A percentile compares a stretch with the other conserved stretches of the same genome.
Evolutionary conservation across 2,797 vertebrate genomes (phyloP).

Genomic region (Notamacropus eugenii): DNA sequence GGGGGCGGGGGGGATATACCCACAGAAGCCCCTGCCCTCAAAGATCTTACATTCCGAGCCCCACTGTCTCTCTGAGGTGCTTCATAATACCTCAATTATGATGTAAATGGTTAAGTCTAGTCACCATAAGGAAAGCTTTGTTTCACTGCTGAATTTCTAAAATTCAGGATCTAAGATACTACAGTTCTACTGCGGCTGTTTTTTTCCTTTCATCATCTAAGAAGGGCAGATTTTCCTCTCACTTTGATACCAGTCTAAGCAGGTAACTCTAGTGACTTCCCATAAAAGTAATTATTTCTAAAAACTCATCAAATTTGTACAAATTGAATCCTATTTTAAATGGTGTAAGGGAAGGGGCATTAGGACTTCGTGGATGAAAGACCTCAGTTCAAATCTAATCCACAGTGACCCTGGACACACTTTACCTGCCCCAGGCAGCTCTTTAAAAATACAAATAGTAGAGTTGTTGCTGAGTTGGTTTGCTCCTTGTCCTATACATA

Average conservation of each 20-base stretch:
- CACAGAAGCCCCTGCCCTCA: not conserved
- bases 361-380: not conserved
- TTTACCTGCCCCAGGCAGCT: not conserved
- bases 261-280: slow-evolving; percentile 5
- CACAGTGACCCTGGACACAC: not conserved
- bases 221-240: not conserved
- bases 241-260: not conserved
- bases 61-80: not conserved
- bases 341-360: not conserved
- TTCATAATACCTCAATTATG: slow-evolving; percentile 75
- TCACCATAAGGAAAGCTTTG: not conserved
- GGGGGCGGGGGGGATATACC: not conserved
- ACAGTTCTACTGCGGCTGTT: not conserved
- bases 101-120: slow-evolving; percentile 39
- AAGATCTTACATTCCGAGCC: not conserved
- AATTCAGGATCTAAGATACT: not conserved
- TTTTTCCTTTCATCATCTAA: not conserved
- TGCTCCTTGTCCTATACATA: not conserved
- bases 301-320: not conserved
- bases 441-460: not conserved
- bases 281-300: not conserved
- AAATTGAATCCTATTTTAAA: not conserved
- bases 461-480: not conserved
- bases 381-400: not conserved
- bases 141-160: not conserved